Evolutionary conservation across 2,888 invertebrate genomes (phyloP).

Genomic region (Panzeria rudis): DNA sequence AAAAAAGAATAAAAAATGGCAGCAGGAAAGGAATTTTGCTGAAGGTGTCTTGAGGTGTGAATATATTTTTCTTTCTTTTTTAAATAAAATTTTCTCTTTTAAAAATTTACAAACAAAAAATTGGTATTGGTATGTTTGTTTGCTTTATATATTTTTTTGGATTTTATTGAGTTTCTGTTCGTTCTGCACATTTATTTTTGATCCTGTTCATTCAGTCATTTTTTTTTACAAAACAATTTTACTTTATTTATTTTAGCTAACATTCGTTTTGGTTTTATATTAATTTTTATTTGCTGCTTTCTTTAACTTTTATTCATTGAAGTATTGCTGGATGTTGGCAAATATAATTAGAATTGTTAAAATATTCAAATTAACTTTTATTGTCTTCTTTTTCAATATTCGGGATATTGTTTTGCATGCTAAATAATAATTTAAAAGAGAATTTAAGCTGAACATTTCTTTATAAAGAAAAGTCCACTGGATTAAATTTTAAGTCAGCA

Average conservation of each 20-base stretch:
- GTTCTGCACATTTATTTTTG: neutral
- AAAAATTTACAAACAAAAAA: slow-evolving; percentile 1
- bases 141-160: neutral
- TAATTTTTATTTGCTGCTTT: slow-evolving; percentile 27
- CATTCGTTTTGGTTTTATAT: slow-evolving; percentile 36
- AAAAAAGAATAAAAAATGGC: too few species aligned
- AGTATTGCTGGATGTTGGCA: slow-evolving; percentile 76
- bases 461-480: too few species aligned
- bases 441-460: neutral
- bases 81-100: slow-evolving; percentile 7
- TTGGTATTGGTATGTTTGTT: slow-evolving; percentile 12
- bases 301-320: slow-evolving; percentile 47
- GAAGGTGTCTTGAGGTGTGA: slow-evolving; percentile 39
- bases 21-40: neutral
- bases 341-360: slow-evolving; percentile 78
- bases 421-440: neutral
- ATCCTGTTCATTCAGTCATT: neutral
- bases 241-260: slow-evolving; percentile 38
- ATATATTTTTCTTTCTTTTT: neutral
- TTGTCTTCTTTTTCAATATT: slow-evolving; percentile 47
- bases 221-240: slow-evolving; percentile 32
- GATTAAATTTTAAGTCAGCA: too few species aligned
- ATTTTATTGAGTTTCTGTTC: slow-evolving; percentile 50
- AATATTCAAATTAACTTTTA: slow-evolving; percentile 75
- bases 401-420: neutral